Evolutionary conservation across 1,140 invertebrate genomes (phyloP), one percentile per base, ranked within the genome.

Genomic region (Octopus sinensis): DNA sequence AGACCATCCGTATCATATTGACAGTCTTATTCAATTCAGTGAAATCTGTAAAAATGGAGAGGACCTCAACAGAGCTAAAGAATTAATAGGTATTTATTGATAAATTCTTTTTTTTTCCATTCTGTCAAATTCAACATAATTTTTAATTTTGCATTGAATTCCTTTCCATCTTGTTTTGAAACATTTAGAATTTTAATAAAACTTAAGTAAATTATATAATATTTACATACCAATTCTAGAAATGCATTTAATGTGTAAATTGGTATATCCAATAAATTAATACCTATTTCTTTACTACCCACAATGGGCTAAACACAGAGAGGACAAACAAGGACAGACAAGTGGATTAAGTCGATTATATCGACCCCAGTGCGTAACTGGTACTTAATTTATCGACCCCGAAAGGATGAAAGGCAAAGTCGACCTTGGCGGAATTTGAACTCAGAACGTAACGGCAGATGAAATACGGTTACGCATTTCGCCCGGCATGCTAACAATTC

Each of bases 11-110:
- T 96, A 95, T 88, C 95, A 97, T 85, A 93, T 97, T 6, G 96
- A 98, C 88, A 92, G 94, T 0, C 91, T 97, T n/a, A 92, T 97
- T 52, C 96, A 97, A 90, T 91, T 97, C 76, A 94, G 95, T 83
- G 95, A 96, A 87, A 92, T 96, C 17, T 96, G 94, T 87, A 93
- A 93, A 82, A 92, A 96, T 86, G 94, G 93, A 82, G 96, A 97
- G 88, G 95, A 97, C 91, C 91, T 94, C 56, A 93, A 95, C 80
- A 93, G 94, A 90, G 94, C 95, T 6, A 93, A 95, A 54, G 94
- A 95, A 89, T 90, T 96, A 0, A 93, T 96, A 81, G 91, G 91
- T 91, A 81, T 56, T 17, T 71, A 43, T 78, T 30, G 30, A 30
- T 17, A 53, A 12, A 13, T 17, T 54, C 17, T 4, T 0, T 62